Conservation (phyloP, 2,888 invertebrate species). For the Tricholauxania praeusta region DNA sequence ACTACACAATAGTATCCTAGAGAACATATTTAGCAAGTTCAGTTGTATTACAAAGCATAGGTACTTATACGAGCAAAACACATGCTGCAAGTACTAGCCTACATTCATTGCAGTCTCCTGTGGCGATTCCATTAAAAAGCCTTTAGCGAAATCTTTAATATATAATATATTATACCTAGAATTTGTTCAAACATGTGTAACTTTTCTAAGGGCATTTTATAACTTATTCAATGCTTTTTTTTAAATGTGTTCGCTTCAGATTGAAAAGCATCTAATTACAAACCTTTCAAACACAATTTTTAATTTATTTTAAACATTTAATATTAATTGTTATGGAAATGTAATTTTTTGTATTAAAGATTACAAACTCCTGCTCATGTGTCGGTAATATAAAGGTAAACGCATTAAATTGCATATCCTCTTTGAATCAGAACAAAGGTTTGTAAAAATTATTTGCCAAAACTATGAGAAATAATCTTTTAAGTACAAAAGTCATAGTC, state of each 20-base stretch:
- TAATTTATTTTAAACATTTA: background rate
- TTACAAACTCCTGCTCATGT: slow-evolving; percentile 12
- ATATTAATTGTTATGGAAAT: slow-evolving; percentile 16
- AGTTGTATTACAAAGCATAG: background rate
- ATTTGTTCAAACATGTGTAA: too few relatives aligned
- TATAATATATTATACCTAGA: too few relatives aligned
- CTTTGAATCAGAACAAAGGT: slow-evolving; percentile 14
- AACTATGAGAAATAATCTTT: background rate
- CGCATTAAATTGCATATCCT: background rate
- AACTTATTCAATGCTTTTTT: background rate
- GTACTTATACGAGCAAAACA: slow-evolving; percentile 14
- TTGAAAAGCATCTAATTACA: background rate
- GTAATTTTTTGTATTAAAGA: slow-evolving; percentile 15
- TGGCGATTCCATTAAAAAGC: too few relatives aligned
- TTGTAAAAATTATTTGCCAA: slow-evolving; percentile 25
- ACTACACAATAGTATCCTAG: too few relatives aligned
- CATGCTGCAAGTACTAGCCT: background rate
- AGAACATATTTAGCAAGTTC: slow-evolving; percentile 11
- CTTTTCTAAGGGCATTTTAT: background rate
- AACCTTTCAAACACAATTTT: too few relatives aligned
- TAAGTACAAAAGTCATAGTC: slow-evolving; percentile 36
- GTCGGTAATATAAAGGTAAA: slow-evolving; percentile 19
- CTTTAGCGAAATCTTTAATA: too few relatives aligned
- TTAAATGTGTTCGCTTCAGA: slow-evolving; percentile 6
- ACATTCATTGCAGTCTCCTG: too few relatives aligned